Evolutionary conservation across 2,113 vertebrate genomes (phyloP).

Genomic region (Lophura nycthemera): DNA sequence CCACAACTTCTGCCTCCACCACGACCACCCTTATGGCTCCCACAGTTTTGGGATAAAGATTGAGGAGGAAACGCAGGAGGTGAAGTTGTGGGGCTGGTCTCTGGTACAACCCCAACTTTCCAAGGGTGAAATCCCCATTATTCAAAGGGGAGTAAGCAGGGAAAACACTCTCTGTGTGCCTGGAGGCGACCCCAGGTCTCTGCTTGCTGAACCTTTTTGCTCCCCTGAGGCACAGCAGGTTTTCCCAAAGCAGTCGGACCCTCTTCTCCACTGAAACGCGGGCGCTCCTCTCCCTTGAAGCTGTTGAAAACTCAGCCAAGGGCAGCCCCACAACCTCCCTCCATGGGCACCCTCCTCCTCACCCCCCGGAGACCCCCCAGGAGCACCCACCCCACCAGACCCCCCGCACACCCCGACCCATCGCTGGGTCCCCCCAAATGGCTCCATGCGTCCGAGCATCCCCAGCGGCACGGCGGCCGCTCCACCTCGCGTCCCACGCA

Average conservation of each 20-base stretch:
- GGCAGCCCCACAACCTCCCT: background rate
- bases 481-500: constrained; percentile 67
- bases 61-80: background rate
- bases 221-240: accelerated
- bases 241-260: background rate
- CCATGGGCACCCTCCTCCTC: background rate
- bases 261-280: accelerated
- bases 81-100: background rate
- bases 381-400: background rate
- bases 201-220: background rate
- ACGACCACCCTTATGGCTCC: background rate
- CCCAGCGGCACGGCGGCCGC: background rate
- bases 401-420: background rate
- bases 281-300: background rate
- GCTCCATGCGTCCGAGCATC: background rate
- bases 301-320: background rate
- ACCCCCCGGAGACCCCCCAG: background rate
- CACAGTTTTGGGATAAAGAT: background rate
- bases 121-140: accelerated
- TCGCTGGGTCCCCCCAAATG: constrained; percentile 13
- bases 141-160: background rate
- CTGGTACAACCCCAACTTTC: background rate
- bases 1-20: background rate
- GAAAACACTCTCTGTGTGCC: accelerated
- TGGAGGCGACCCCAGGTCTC: background rate